Evolutionary conservation across 2,113 vertebrate species (phyloP).

Genomic region (Ciconia boyciana): DNA sequence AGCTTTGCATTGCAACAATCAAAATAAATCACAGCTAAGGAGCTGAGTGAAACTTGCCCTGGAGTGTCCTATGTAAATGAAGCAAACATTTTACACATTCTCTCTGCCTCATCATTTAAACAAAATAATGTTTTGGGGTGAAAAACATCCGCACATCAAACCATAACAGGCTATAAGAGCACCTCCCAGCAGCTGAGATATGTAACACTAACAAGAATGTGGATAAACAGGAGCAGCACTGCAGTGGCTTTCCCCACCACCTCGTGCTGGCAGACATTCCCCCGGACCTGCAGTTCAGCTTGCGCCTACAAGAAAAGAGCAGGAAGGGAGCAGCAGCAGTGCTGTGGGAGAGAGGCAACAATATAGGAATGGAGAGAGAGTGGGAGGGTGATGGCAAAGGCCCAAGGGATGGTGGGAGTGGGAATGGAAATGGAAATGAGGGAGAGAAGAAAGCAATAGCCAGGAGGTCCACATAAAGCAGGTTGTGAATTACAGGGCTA

Average conservation of each 20-base stretch:
- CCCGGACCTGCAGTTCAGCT: background rate
- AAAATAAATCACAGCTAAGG: background rate
- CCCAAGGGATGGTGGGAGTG: conserved; percentile 34
- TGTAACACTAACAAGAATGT: fast-evolving
- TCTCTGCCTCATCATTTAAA: background rate
- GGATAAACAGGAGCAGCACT: background rate
- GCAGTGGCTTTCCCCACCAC: background rate
- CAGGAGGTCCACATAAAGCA: conserved; percentile 56
- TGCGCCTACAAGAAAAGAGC: background rate
- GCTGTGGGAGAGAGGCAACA: background rate
- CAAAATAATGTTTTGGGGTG: background rate
- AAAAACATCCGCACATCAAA: background rate
- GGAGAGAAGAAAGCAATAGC: conserved; percentile 38
- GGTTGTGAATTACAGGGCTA: conserved; percentile 55
- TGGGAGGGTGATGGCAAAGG: conserved; percentile 49
- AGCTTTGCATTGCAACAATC: background rate
- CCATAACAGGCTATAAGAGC: background rate
- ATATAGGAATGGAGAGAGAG: background rate
- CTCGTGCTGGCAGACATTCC: background rate
- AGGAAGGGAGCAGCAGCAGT: background rate
- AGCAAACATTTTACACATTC: background rate
- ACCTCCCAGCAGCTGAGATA: background rate
- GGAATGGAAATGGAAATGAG: conserved; percentile 64
- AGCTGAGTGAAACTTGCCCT: background rate
- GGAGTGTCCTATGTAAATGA: background rate